Conservation (phyloP, 2,797 vertebrate genomes). For the Protosalanx chinensis region DNA sequence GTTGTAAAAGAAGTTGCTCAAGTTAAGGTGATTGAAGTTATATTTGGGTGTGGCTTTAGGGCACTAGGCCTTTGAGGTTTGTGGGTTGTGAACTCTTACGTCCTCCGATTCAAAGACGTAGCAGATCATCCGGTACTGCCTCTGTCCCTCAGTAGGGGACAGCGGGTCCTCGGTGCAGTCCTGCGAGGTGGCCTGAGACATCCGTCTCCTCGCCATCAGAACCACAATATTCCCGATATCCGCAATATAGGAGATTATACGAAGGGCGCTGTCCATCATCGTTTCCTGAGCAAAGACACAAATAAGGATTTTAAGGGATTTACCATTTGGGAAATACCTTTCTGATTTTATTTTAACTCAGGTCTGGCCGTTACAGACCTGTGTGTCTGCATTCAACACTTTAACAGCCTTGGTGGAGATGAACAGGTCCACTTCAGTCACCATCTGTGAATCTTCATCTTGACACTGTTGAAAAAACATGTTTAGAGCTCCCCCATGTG, state of each 20-base stretch:
- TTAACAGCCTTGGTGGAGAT: constrained; percentile 95
- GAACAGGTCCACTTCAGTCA: constrained; percentile 84
- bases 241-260: constrained; percentile 96
- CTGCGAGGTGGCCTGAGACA: constrained; percentile 85
- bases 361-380: constrained; percentile 61
- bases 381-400: constrained; percentile 95
- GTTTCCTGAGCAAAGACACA: constrained; percentile 76
- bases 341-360: not conserved
- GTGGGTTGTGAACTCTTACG: constrained; percentile 57
- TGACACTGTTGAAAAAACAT: constrained; percentile 72
- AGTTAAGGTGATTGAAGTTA: constrained; percentile 20
- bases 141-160: constrained; percentile 80
- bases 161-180: constrained; percentile 87
- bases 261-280: constrained; percentile 96
- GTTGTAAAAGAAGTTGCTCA: constrained; percentile 34
- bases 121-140: constrained; percentile 96
- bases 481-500: constrained; percentile 63
- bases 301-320: not conserved
- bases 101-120: constrained; percentile 82
- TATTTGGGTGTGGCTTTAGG: no score
- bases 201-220: constrained; percentile 90
- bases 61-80: not conserved
- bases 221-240: constrained; percentile 97
- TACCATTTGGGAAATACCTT: not conserved
- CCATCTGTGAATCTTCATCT: constrained; percentile 86